Conservation (phyloP, 2,113 vertebrate species). For the Oreochromis aureus region DNA sequence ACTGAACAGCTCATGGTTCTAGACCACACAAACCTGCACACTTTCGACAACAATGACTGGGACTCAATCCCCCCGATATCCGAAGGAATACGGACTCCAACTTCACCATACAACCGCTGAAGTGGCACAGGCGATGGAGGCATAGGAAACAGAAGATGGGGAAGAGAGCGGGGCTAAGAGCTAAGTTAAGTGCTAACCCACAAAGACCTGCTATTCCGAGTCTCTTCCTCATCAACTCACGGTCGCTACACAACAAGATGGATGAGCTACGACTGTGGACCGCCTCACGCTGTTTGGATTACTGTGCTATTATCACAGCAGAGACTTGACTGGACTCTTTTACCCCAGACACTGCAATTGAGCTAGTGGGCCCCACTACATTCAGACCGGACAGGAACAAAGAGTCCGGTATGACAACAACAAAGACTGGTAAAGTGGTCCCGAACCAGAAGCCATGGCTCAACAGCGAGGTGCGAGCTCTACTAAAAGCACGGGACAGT, state of each 20-base stretch:
- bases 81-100: neutral
- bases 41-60: neutral
- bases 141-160: neutral
- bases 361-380: neutral
- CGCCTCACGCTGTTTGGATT: neutral
- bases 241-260: neutral
- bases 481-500: neutral
- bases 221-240: neutral
- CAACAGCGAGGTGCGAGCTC: neutral
- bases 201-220: neutral
- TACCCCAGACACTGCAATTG: neutral
- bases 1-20: neutral
- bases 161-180: neutral
- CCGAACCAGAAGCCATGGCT: neutral
- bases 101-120: neutral
- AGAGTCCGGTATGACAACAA: neutral
- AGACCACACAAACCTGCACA: neutral
- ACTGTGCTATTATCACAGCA: neutral
- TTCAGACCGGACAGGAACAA: neutral
- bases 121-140: neutral
- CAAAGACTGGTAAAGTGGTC: neutral
- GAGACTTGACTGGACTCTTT: neutral
- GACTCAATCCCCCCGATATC: neutral
- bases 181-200: neutral
- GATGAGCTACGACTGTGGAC: neutral